phyloP scores from a whole-genome alignment of 2,888 invertebrate genomes.

The Macropis europaea region DNA sequence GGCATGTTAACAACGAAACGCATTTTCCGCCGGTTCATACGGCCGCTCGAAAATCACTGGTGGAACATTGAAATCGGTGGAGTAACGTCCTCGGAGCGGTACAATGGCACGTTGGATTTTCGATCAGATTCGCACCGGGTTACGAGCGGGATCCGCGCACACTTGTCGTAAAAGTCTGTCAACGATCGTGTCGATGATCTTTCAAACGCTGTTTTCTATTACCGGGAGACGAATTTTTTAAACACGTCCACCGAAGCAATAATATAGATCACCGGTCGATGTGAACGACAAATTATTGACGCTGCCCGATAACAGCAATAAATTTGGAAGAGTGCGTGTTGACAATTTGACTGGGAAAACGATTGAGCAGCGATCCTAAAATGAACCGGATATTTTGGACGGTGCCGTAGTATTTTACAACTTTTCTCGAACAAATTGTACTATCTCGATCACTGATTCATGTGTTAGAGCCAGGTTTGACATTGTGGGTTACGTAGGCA shows the following conservation, averaged over 20 bases:
- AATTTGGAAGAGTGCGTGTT: no score
- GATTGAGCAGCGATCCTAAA: no score
- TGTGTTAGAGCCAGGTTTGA: no score
- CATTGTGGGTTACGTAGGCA: no score
- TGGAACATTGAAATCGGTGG: constrained; percentile 56
- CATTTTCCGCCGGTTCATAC: constrained; percentile 66
- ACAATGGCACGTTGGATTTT: constrained; percentile 55
- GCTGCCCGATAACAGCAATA: no score
- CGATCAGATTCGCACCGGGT: constrained; percentile 41
- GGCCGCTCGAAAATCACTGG: constrained; percentile 52
- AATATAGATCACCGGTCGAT: not conserved
- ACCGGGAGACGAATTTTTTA: constrained; percentile 5
- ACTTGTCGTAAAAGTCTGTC: constrained; percentile 16
- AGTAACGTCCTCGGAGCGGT: constrained; percentile 42
- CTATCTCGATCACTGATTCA: no score
- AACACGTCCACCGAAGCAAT: not conserved
- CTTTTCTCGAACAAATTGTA: no score
- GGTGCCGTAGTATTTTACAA: no score
- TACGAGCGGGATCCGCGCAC: constrained; percentile 22
- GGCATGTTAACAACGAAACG: constrained; percentile 68
- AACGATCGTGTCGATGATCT: constrained; percentile 11
- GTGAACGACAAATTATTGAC: not conserved
- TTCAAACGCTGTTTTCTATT: constrained; percentile 1
- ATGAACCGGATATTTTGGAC: no score
- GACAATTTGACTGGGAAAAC: no score